These are phyloP conservation scores for Ceratosolen solmsi DNA, from an alignment of 1,140 invertebrate species.

Conservation along the genomic window DNA sequence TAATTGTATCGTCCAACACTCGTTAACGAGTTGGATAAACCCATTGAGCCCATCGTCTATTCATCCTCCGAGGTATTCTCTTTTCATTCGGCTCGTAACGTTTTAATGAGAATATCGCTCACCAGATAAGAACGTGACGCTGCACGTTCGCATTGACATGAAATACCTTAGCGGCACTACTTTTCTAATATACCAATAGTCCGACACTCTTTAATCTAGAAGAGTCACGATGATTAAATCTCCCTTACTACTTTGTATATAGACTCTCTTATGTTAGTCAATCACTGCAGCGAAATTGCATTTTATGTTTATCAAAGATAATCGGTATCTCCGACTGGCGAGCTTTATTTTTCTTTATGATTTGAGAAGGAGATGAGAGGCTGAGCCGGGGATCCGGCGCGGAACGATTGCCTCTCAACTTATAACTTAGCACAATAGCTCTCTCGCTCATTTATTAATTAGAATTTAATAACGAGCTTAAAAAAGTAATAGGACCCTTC, in stretches of 20 bases:
- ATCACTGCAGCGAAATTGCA: conserved; percentile 17
- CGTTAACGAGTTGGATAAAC: neutral
- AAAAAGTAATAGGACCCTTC: neutral
- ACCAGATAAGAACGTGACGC: neutral
- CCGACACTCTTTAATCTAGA: neutral
- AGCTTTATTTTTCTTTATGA: conserved; percentile 1
- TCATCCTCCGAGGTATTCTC: neutral
- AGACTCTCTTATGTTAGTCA: conserved; percentile 9
- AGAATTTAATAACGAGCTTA: conserved; percentile 9
- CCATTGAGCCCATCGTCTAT: neutral
- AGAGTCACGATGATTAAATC: conserved; percentile 11
- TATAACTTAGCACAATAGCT: neutral
- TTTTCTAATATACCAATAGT: neutral
- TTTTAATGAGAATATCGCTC: conserved; percentile 19
- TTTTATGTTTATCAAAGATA: conserved; percentile 16
- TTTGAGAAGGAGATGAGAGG: neutral
- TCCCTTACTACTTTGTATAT: neutral
- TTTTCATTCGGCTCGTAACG: neutral
- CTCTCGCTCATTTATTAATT: neutral
- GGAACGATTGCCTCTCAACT: neutral
- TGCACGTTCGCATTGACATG: conserved; percentile 1
- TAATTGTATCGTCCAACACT: neutral
- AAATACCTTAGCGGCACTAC: neutral
- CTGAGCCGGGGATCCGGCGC: too few species aligned
- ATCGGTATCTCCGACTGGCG: neutral